A percentile compares a stretch with the other conserved stretches of the same genome.
These are phyloP conservation scores for Trichogramma dendrolimi DNA, from an alignment of 2,888 invertebrate genomes.

Conservation along the genomic window DNA sequence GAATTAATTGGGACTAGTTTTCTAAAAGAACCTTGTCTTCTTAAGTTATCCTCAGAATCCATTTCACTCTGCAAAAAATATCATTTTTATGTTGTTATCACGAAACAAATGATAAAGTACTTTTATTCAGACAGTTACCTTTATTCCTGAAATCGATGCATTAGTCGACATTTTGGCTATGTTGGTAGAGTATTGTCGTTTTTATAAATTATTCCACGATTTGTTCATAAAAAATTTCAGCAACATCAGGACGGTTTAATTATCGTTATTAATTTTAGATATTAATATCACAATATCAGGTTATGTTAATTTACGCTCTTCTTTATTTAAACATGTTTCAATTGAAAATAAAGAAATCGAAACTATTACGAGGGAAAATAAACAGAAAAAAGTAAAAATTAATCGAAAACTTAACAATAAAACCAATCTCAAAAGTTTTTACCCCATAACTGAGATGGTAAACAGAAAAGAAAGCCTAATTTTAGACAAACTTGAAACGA, in stretches of 20 bases:
- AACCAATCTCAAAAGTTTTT: too few species aligned
- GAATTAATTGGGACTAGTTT: conserved; percentile 57
- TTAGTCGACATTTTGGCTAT: conserved; percentile 23
- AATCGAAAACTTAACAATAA: conserved; percentile 2
- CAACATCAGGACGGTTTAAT: conserved; percentile 21
- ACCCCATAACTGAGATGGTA: too few species aligned
- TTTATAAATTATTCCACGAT: conserved; percentile 7
- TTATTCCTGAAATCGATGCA: conserved; percentile 26
- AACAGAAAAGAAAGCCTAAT: too few species aligned
- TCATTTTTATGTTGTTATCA: conserved; percentile 1
- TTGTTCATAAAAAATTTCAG: conserved; percentile 8
- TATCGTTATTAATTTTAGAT: conserved; percentile 14
- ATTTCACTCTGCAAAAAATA: conserved; percentile 37
- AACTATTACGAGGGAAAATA: conserved; percentile 12
- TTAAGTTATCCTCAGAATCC: conserved; percentile 49
- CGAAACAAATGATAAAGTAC: conserved; percentile 5
- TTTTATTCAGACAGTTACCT: conserved; percentile 16
- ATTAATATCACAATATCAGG: conserved; percentile 11
- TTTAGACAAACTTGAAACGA: too few species aligned
- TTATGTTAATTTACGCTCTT: conserved; percentile 18
- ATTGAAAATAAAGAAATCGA: conserved; percentile 6
- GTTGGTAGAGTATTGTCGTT: not conserved
- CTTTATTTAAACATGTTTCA: conserved; percentile 1
- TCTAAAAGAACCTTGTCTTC: conserved; percentile 58
- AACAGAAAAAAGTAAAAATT: conserved; percentile 5